Conservation (phyloP, 2,113 vertebrate species). For the Malurus alboscapulatus region DNA sequence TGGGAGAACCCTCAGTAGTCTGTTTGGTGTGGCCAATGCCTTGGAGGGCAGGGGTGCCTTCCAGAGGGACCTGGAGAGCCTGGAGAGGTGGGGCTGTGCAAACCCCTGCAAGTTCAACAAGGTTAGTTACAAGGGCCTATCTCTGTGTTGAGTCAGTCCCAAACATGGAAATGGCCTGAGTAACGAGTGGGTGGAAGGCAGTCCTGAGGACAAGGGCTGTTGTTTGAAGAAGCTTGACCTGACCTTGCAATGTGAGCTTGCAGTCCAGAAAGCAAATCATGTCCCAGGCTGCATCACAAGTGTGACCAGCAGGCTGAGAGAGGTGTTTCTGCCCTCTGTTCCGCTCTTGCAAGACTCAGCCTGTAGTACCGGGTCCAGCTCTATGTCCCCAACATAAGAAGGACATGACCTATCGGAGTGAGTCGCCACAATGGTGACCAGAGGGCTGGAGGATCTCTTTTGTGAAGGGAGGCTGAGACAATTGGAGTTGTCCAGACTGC, state of each 20-base stretch:
- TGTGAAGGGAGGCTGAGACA: background rate
- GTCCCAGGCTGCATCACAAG: background rate
- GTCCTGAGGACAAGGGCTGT: background rate
- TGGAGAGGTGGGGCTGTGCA: background rate
- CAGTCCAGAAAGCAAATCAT: background rate
- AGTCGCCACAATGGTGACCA: background rate
- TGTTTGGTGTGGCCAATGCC: background rate
- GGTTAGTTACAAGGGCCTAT: background rate
- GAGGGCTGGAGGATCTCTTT: background rate
- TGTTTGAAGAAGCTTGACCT: background rate
- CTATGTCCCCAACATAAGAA: background rate
- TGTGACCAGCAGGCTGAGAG: background rate
- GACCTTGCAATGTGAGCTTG: background rate
- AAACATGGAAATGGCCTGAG: background rate
- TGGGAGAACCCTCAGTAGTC: background rate
- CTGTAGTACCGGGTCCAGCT: background rate
- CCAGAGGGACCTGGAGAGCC: background rate
- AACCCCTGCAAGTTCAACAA: background rate
- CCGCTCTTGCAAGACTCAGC: background rate
- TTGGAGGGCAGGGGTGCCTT: background rate
- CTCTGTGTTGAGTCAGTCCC: background rate
- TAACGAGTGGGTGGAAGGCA: background rate
- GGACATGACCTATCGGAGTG: background rate
- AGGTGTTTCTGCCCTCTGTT: background rate
- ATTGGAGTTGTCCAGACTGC: background rate